Conservation (phyloP, 1,140 invertebrate species). For the Drosophila leontia region DNA sequence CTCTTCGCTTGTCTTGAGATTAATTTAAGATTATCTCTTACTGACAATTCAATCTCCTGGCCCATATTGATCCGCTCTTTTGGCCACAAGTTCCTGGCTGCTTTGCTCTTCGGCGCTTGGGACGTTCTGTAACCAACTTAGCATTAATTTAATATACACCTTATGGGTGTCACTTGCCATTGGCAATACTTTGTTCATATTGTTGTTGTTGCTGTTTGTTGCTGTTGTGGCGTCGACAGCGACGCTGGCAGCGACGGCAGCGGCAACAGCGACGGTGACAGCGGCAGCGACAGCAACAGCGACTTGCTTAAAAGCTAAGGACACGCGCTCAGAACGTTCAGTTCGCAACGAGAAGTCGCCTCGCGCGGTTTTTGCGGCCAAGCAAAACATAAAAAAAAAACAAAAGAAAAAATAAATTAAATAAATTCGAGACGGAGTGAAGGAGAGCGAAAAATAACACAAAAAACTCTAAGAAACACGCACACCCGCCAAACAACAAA, state of each 20-base stretch:
- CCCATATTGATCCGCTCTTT: not conserved
- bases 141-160: slow-evolving; percentile 54
- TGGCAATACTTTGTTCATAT: slow-evolving; percentile 29
- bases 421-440: not conserved
- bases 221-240: slow-evolving; percentile 41
- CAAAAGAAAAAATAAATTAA: slow-evolving; percentile 7
- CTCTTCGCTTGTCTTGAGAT: not conserved
- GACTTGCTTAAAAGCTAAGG: slow-evolving; percentile 78
- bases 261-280: not conserved
- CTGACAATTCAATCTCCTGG: not conserved
- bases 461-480: slow-evolving; percentile 6
- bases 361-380: slow-evolving; percentile 64
- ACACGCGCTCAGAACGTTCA: slow-evolving; percentile 69
- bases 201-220: slow-evolving; percentile 29
- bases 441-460: slow-evolving; percentile 22
- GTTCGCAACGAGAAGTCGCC: slow-evolving; percentile 70
- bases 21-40: not conserved
- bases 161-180: slow-evolving; percentile 45
- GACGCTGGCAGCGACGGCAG: slow-evolving; percentile 37
- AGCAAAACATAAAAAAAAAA: slow-evolving; percentile 6
- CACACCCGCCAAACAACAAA: slow-evolving; percentile 30
- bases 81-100: slow-evolving; percentile 3
- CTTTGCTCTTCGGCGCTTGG: not conserved
- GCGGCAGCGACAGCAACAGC: slow-evolving; percentile 9
- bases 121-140: slow-evolving; percentile 34